These are phyloP conservation scores for Oreochromis tanganicae DNA, from an alignment of 2,113 vertebrate species.

Conservation along the genomic window DNA sequence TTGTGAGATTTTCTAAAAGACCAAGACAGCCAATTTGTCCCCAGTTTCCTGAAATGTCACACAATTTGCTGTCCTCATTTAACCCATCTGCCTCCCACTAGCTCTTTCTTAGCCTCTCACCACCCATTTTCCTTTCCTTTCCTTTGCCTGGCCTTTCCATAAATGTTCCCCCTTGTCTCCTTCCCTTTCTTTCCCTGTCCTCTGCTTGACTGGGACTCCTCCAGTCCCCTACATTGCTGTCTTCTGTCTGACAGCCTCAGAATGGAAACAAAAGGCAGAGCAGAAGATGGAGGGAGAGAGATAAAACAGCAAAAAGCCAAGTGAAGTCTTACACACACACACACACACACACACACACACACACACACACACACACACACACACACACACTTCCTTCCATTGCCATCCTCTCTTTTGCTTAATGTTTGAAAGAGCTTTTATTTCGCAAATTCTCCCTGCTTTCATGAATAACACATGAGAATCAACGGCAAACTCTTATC, in stretches of 20 bases:
- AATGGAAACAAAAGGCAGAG: conserved; percentile 56
- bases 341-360: too few relatives aligned
- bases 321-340: conserved; percentile 47
- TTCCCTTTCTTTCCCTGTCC: neutral
- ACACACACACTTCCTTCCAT: neutral
- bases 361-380: neutral
- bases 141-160: neutral
- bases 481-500: conserved; percentile 34
- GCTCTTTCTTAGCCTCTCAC: neutral
- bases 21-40: neutral
- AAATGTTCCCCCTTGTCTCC: neutral
- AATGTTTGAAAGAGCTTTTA: conserved; percentile 69
- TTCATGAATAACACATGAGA: conserved; percentile 76
- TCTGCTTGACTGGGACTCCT: conserved; percentile 34
- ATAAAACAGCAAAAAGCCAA: conserved; percentile 55
- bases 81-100: neutral
- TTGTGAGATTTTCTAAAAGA: neutral
- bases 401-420: conserved; percentile 47
- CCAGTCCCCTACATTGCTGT: conserved; percentile 49
- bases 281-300: conserved; percentile 42
- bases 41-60: neutral
- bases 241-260: conserved; percentile 56
- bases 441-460: conserved; percentile 65
- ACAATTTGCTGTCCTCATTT: neutral
- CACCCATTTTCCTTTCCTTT: neutral